Conservation (phyloP, 2,797 vertebrate species). For the Acanthornis magna region DNA sequence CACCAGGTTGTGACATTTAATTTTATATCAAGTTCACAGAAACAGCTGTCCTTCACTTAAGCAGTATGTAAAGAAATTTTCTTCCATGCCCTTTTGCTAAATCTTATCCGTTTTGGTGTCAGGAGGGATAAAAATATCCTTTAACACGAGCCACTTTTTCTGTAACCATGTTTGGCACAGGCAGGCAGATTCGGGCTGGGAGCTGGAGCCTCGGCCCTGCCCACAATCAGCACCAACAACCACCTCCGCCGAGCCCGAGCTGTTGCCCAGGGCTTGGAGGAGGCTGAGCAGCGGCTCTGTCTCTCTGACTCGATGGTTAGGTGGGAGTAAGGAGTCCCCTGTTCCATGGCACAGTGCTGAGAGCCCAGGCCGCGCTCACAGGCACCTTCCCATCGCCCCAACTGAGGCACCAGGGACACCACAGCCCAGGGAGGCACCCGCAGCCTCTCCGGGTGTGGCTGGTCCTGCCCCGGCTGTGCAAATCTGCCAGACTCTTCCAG, state of each 20-base stretch:
- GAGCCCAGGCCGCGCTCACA: fast-evolving
- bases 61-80: not conserved
- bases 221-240: not conserved
- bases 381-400: fast-evolving
- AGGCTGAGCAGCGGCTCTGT: not conserved
- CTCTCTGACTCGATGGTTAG: not conserved
- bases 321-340: not conserved
- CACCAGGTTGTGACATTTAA: constrained; percentile 26
- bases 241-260: fast-evolving
- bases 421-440: not conserved
- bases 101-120: not conserved
- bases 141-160: not conserved
- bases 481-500: not conserved
- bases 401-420: fast-evolving
- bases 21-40: not conserved
- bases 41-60: not conserved
- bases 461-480: not conserved
- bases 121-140: not conserved
- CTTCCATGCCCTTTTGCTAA: not conserved
- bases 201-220: not conserved
- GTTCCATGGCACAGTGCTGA: fast-evolving
- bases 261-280: fast-evolving
- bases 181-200: not conserved
- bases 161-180: not conserved
- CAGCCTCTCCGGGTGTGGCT: not conserved